Evolutionary conservation across 2,113 vertebrate species (phyloP), one percentile per base, ranked within the genome.

Genomic region (Microtus montanus): DNA sequence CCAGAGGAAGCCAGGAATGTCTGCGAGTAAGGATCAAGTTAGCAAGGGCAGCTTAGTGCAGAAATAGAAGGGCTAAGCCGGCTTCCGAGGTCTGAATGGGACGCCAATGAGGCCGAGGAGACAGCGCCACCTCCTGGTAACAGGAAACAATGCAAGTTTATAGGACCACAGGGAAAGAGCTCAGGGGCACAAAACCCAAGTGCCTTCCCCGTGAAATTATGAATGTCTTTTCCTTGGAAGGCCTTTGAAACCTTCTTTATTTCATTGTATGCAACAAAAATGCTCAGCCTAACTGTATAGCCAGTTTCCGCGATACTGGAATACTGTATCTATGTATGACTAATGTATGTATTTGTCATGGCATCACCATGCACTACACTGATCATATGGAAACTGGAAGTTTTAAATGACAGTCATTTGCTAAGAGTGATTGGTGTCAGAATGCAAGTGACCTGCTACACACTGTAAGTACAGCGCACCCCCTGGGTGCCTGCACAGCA

Each of bases 51-150:
- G 90, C 61, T 88, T 82, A 91, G 54, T 3, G 10, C 64, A 78
- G 90, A 58, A 85, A 92, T 88, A 5, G 61, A 41, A 97, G 74
- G 38, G 71, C 68, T 88, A 84, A 92, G 58, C 11, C 19, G 75
- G 49, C 35, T 73, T 70, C 84, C 80, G 49, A 4, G 70, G 95
- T 87, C 58, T 0, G 58, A 28, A 2, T 30, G 52, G n/a, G 71
- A 63, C 61, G 30, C 49, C 0, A 52, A 63, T 41, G 90, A 47
- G 73, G 70, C 75, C 94, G 94, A 94, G 92, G 96, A 90, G 38
- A 96, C 97, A 68, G 86, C 71, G 97, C 97, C 98, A 97, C 77
- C 98, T 96, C 98, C 98, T 63, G 98, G 96, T 94, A 84, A 61
- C 52, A n/a, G 88, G 68, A 19, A 89, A 96, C 33, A 71, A 49